These are phyloP conservation scores for Laspeyria flexula DNA, from an alignment of 2,888 invertebrate species.

Conservation along the genomic window DNA sequence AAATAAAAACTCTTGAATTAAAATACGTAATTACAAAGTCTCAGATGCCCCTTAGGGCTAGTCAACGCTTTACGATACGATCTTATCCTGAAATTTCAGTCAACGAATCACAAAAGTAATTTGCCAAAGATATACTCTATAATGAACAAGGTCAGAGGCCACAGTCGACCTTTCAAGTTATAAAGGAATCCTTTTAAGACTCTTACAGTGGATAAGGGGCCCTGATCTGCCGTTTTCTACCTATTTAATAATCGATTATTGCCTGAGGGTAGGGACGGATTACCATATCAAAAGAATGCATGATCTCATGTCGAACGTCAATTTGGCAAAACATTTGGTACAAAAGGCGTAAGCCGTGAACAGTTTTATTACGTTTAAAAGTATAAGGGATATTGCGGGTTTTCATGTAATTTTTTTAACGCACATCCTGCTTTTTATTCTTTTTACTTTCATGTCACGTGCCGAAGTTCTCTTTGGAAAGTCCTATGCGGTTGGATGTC, in stretches of 20 bases:
- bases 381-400: slow-evolving; percentile 51
- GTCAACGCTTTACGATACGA: slow-evolving; percentile 4
- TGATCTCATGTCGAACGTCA: slow-evolving; percentile 74
- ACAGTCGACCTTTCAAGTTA: slow-evolving; percentile 62
- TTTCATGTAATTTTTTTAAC: slow-evolving; percentile 46
- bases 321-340: slow-evolving; percentile 74
- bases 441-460: slow-evolving; percentile 33
- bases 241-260: slow-evolving; percentile 83
- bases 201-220: slow-evolving; percentile 62
- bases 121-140: slow-evolving; percentile 39
- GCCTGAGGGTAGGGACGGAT: slow-evolving; percentile 70
- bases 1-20: slow-evolving; percentile 7
- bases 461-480: slow-evolving; percentile 28
- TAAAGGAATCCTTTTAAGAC: slow-evolving; percentile 69
- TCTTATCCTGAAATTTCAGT: slow-evolving; percentile 13
- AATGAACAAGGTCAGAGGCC: slow-evolving; percentile 47
- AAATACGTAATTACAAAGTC: slow-evolving; percentile 17
- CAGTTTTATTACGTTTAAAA: slow-evolving; percentile 57
- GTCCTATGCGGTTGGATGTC: slow-evolving; percentile 29
- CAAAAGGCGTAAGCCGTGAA: slow-evolving; percentile 59
- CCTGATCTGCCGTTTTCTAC: slow-evolving; percentile 72
- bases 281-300: slow-evolving; percentile 83
- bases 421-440: slow-evolving; percentile 17
- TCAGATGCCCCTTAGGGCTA: slow-evolving; percentile 18
- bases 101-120: slow-evolving; percentile 24